phyloP scores from a whole-genome alignment of 2,113 vertebrate species.

The Coptodon bakossiorum region DNA sequence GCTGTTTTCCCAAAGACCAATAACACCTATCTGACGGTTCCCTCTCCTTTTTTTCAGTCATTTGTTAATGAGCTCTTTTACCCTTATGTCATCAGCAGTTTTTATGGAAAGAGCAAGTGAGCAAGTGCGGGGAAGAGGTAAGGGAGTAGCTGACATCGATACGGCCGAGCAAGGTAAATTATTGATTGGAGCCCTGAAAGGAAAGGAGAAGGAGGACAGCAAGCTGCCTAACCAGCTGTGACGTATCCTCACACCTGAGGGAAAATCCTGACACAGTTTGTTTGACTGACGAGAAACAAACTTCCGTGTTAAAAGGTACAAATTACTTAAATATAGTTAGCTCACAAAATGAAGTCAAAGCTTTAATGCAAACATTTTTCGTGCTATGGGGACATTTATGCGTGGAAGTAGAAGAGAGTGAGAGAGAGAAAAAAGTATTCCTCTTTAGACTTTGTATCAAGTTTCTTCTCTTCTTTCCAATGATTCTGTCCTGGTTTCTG shows the following conservation, averaged over 20 bases:
- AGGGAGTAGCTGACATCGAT: slow-evolving; percentile 57
- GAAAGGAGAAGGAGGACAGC: slow-evolving; percentile 31
- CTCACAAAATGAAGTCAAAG: background rate
- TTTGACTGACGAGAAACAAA: background rate
- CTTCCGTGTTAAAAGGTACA: background rate
- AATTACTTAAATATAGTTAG: background rate
- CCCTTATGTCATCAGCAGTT: slow-evolving; percentile 28
- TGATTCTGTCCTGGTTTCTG: background rate
- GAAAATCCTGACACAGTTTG: background rate
- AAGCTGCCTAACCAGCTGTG: slow-evolving; percentile 7
- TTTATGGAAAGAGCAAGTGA: slow-evolving; percentile 32
- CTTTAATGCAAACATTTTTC: background rate
- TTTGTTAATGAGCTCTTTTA: slow-evolving; percentile 22
- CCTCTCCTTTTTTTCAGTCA: background rate
- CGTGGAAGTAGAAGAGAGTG: background rate
- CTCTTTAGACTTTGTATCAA: background rate
- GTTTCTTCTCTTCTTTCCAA: background rate
- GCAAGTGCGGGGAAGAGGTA: slow-evolving; percentile 3
- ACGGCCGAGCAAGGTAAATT: slow-evolving; percentile 53
- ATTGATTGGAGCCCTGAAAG: slow-evolving; percentile 61
- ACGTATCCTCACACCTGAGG: slow-evolving; percentile 25
- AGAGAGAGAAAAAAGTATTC: background rate
- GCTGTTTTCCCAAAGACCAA: background rate
- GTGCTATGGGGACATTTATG: background rate
- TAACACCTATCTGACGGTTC: background rate